Conservation (phyloP, 2,797 vertebrate genomes). For the Caiman crocodilus region DNA sequence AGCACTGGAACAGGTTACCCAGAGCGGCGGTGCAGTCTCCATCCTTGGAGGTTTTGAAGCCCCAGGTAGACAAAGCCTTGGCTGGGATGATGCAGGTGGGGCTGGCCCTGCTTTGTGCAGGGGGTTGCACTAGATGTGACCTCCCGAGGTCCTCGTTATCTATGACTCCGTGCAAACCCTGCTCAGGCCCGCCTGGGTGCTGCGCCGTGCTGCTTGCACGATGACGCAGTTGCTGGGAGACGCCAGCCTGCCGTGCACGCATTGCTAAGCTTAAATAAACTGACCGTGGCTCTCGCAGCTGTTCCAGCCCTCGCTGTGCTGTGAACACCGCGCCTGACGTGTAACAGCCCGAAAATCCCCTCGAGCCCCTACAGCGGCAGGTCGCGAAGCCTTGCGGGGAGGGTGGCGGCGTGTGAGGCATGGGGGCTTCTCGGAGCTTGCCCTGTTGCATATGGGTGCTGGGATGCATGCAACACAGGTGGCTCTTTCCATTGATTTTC, state of each 20-base stretch:
- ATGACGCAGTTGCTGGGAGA: slow-evolving; percentile 30
- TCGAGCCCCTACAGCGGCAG: accelerated
- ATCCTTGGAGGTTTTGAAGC: too few relatives aligned
- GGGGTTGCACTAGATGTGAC: too few relatives aligned
- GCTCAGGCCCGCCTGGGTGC: background rate
- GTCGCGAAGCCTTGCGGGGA: accelerated
- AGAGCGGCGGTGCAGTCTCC: too few relatives aligned
- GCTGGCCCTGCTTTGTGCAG: too few relatives aligned
- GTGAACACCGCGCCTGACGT: background rate
- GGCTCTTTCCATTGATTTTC: background rate
- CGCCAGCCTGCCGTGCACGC: background rate
- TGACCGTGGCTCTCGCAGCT: background rate
- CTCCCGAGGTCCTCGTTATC: too few relatives aligned
- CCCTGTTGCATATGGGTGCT: background rate
- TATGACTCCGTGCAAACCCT: background rate
- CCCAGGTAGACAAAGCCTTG: too few relatives aligned
- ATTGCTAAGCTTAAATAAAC: background rate
- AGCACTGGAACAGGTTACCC: too few relatives aligned
- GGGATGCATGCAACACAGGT: background rate
- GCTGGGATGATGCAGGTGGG: too few relatives aligned
- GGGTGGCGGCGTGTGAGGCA: background rate
- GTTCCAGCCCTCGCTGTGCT: background rate
- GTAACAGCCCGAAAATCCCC: background rate
- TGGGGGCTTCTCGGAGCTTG: background rate
- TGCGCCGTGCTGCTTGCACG: slow-evolving; percentile 26